Percentiles rank a stretch among this genome's conserved stretches.
Conservation (phyloP, 2,797 vertebrate genomes). For the Syndactyla subalaris region DNA sequence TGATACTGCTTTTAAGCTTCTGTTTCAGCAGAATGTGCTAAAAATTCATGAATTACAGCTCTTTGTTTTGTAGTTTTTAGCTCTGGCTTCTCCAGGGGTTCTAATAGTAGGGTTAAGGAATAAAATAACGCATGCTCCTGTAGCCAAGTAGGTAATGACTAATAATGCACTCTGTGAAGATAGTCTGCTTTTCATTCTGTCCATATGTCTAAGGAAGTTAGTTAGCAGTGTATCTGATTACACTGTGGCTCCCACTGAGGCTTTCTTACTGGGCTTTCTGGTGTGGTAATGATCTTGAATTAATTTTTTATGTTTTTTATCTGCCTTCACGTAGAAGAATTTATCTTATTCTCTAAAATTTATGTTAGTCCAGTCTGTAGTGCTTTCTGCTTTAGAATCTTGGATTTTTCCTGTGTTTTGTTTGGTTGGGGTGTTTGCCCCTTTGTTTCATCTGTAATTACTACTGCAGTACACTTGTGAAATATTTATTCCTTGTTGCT, state of each 20-base stretch:
- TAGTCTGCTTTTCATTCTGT: background rate
- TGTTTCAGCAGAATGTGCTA: background rate
- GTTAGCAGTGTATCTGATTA: background rate
- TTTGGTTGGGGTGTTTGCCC: fast-evolving
- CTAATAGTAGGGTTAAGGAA: background rate
- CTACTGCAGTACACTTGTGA: background rate
- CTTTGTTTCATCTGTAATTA: background rate
- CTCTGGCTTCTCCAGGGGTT: background rate
- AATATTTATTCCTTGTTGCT: constrained; percentile 14
- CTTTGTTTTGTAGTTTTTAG: background rate
- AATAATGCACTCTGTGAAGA: background rate
- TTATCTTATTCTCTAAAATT: background rate
- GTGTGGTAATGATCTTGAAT: background rate
- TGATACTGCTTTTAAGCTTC: background rate
- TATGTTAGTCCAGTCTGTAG: fast-evolving
- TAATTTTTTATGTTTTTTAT: background rate
- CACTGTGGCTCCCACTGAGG: background rate
- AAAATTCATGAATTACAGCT: background rate
- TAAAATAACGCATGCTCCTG: background rate
- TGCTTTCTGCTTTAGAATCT: background rate
- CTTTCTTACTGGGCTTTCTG: background rate
- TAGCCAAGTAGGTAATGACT: background rate
- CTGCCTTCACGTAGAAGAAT: background rate
- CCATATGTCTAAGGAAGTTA: background rate
- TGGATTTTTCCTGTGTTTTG: background rate